A percentile compares a stretch with the other conserved stretches of the same genome.
Conservation (phyloP, 2,797 vertebrate species). For the Pantherophis vulpinus region DNA sequence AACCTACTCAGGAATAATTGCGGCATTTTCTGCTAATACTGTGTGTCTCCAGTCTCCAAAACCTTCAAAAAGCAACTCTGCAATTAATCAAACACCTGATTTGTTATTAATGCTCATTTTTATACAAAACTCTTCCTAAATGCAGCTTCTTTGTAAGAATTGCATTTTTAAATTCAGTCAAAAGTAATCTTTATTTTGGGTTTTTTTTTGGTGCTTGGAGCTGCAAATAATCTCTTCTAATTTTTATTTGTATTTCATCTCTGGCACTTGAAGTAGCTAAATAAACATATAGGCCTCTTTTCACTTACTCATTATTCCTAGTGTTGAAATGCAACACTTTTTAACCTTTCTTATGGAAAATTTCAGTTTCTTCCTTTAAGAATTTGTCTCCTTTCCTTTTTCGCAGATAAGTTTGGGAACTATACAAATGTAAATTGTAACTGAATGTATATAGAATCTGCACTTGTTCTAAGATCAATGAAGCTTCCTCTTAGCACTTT, state of each 20-base stretch:
- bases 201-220: background rate
- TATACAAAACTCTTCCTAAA: background rate
- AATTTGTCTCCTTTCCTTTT: background rate
- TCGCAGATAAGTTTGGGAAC: background rate
- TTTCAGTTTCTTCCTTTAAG: background rate
- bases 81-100: background rate
- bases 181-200: background rate
- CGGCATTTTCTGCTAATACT: background rate
- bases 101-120: background rate
- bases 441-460: background rate
- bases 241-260: background rate
- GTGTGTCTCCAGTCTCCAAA: background rate
- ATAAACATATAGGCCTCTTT: too few relatives aligned
- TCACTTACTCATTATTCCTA: background rate
- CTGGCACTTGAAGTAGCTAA: background rate
- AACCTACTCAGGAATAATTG: background rate
- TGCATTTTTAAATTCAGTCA: background rate
- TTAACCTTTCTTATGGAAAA: background rate
- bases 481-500: background rate
- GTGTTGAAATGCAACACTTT: background rate
- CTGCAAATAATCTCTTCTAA: background rate
- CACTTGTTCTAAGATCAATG: background rate
- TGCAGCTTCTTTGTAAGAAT: background rate
- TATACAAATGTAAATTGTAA: background rate
- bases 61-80: background rate